Base-by-base conservation (phyloP, 2,797 vertebrate species). In the Lemur catta region DNA sequence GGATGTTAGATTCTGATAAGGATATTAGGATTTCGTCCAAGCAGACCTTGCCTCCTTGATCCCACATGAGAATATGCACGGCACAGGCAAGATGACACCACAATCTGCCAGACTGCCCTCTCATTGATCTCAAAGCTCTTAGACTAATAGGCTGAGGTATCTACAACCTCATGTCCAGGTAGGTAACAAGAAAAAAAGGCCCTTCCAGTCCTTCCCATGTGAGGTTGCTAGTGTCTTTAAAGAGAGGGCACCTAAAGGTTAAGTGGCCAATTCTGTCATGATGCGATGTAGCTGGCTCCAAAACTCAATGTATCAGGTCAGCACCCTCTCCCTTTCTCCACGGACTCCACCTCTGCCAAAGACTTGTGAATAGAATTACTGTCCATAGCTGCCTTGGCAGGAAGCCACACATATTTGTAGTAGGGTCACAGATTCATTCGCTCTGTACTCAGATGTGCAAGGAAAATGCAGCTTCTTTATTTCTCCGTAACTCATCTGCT, bases 1-100 rank as follows among this genome's bases (percentile, higher is more conserved):
- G 48, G 65, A 89, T 91, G 63, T 86, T 63, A 85, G 61, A 61
- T 38, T 75, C 57, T 84, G 71, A 57, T 63, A 33, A 17, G 1
- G 26, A 46, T 72, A 43, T 88, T 84, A 88, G 76, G 67, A 80
- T 91, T 96, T 87, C 48, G 28, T 91, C 89, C 71, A 93, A 84
- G 52, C 63, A 84, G 57, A 74, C 86, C 89, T 95, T 93, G 74
- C 63, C 59, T 85, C 52, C 80, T 95, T 72, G 55, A 88, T 84
- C 75, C 61, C 30, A 59, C 85, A 72, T 59, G 59, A 87, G 63
- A 92, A 93, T 48, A 95, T 24, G 71, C 38, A 63, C 18, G 24
- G 26, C 48, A 69, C 52, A 75, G 30, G 22, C 61, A 94, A 94
- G 90, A 90, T 33, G 55, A 94, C 41, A 89, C 57, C 26, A 30